Base-by-base conservation (phyloP, 2,113 vertebrate species). In the Struthio camelus region DNA sequence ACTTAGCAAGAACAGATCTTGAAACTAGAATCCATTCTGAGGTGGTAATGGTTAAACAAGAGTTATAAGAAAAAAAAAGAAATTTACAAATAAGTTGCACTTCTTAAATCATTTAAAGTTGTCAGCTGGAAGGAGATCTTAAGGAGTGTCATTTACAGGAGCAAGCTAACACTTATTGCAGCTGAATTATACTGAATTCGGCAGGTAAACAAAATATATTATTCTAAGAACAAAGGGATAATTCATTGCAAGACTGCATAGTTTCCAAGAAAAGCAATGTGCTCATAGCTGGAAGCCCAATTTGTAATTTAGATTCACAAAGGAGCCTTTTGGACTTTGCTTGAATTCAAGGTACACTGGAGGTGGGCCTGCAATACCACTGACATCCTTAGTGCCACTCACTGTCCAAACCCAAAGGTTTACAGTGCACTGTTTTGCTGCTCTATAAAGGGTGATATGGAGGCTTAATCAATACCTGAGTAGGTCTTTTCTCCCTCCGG, bases 401-500 rank as follows among this genome's bases (percentile, higher is more conserved):
- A 3, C 3, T 46, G 46, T 28, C 61, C 22, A 15, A 65, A 48
- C 1, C 48, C 82, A 22, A 14, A n/a, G 70, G 50, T 59, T 59
- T 56, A 53, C 69, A 77, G 87, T 61, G 28, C 16, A 0, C n/a
- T 23, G 36, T 4, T 62, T 40, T 79, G 80, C 85, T 67, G 75
- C 82, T 54, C 30, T 32, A 1, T 23, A 2, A 25, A 14, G 59
- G n/a, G 30, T 8, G 16, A 1, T 23, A 46, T 16, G 85, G 54
- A 48, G 40, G 34, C 5, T 28, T 2, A 2, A 16, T 79, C 54
- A 0, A 1, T 34, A 3, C 32, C 72, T 13, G 8, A 6, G 48
- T 1, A 6, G 19, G 30, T 24, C 72, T 36, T 42, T 42, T 34
- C 54, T 58, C 48, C 66, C 17, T 30, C 38, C 27, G 14, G 11